Evolutionary conservation across 2,888 invertebrate genomes (phyloP).

Genomic region (Bembecia ichneumoniformis): DNA sequence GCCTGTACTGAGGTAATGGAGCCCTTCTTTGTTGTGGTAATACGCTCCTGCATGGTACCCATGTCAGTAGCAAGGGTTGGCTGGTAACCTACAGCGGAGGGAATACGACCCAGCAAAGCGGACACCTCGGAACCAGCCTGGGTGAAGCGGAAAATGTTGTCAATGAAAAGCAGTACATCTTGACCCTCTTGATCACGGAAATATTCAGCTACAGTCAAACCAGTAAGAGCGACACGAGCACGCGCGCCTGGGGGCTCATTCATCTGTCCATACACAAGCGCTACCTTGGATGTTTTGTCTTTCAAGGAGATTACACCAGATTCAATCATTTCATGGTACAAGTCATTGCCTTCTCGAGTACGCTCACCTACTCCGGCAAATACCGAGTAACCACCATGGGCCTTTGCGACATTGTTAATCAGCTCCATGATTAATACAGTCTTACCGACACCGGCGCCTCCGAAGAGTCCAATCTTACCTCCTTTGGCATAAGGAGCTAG

Average conservation of each 20-base stretch:
- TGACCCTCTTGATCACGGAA: conserved; percentile 97
- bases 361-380: conserved; percentile 97
- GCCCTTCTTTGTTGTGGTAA: conserved; percentile 93
- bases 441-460: conserved; percentile 96
- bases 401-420: conserved; percentile 96
- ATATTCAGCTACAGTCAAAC: conserved; percentile 94
- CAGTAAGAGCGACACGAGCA: conserved; percentile 93
- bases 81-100: conserved; percentile 96
- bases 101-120: conserved; percentile 94
- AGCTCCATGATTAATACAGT: conserved; percentile 97
- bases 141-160: conserved; percentile 96
- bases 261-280: conserved; percentile 97
- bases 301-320: conserved; percentile 92
- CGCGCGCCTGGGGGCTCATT: conserved; percentile 97
- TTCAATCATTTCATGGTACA: conserved; percentile 98
- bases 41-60: conserved; percentile 98
- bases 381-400: conserved; percentile 97
- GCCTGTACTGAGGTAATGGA: conserved; percentile 97
- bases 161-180: conserved; percentile 94
- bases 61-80: conserved; percentile 97
- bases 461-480: conserved; percentile 95
- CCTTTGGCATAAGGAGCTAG: conserved; percentile 95
- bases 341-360: conserved; percentile 95
- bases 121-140: conserved; percentile 93
- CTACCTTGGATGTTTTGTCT: conserved; percentile 92